These are phyloP conservation scores for Pinna nobilis DNA, from an alignment of 1,140 invertebrate genomes.

Conservation along the genomic window DNA sequence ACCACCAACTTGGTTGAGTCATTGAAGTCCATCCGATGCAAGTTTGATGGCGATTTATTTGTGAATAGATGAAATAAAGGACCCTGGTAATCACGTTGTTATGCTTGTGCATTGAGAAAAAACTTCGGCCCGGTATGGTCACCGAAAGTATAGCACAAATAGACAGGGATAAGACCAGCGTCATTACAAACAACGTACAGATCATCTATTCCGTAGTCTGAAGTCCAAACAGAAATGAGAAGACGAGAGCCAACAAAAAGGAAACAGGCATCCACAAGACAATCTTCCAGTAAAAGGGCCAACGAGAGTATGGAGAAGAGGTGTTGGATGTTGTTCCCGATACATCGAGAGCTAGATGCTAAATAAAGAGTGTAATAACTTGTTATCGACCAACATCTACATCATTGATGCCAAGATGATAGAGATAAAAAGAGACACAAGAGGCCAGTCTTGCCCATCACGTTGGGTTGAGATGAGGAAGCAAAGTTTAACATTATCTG, in stretches of 20 bases:
- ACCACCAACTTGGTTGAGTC: constrained; percentile 36
- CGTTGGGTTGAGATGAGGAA: constrained; percentile 3
- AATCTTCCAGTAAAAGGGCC: not conserved
- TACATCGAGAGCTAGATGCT: not conserved
- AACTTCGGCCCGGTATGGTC: constrained; percentile 36
- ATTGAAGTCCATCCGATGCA: constrained; percentile 34
- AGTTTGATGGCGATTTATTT: constrained; percentile 41
- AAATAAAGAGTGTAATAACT: constrained; percentile 8
- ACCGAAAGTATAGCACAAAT: constrained; percentile 16
- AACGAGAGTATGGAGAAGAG: constrained; percentile 3
- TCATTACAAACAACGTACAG: not conserved
- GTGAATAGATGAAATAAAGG: constrained; percentile 27
- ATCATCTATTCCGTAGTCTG: not conserved
- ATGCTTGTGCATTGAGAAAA: constrained; percentile 26
- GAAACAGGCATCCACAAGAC: not conserved
- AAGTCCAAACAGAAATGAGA: constrained; percentile 1
- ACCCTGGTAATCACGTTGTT: constrained; percentile 32
- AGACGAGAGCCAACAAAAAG: constrained; percentile 3
- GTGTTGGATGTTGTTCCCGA: constrained; percentile 14
- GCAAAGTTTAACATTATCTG: constrained; percentile 26
- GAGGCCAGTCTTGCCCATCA: not conserved
- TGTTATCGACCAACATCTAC: not conserved
- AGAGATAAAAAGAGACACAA: not conserved
- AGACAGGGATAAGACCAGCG: constrained; percentile 8
- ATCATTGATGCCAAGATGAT: not conserved